Base-by-base conservation (phyloP, 2,888 invertebrate species). In the Yponomeuta cagnagella region DNA sequence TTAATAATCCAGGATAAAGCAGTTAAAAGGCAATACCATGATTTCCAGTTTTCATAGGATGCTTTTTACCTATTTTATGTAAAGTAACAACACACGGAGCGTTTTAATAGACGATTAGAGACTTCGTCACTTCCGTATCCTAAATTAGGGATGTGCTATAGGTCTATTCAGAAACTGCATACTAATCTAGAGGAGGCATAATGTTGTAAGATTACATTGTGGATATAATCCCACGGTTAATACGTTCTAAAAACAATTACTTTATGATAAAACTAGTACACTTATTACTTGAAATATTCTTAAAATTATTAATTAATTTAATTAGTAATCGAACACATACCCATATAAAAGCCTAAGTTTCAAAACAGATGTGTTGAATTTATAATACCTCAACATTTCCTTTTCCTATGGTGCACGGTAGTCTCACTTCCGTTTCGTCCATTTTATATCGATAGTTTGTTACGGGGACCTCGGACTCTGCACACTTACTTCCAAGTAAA, bases 91-190 rank as follows among this genome's bases (percentile, higher is more conserved):
- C 37, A 67, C 67, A 67, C 43, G 67, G 43, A 10, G 12, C 33
- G n/a, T 8, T 8, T 33, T 31, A 12, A 31, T 31, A 67, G 37
- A 67, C 3, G 15, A 33, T 15, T 23, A 10, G 15, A 9, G 66
- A 10, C 6, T 52, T 37, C 10, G 15, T 67, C 33, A 67, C 10
- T 43, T 67, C 67, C 67, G n/a, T 67, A 33, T 67, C 67, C 67
- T 43, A 67, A 8, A 30, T 67, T 67, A 33, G 67, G 10, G 67
- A 15, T 67, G 67, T 67, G 12, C 43, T 58, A 58, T 0, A 58
- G 52, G 5, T 58, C 15, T 15, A 58, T 58, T 58, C 52, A 15
- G 15, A 58, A 58, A 58, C 52, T 58, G 12, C 12, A 58, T 15
- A 58, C 12, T 5, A 43, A 43, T 43, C 8, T 43, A 43, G 43